Conservation (phyloP, 2,888 invertebrate species). For the Hydropsyche betteni region DNA sequence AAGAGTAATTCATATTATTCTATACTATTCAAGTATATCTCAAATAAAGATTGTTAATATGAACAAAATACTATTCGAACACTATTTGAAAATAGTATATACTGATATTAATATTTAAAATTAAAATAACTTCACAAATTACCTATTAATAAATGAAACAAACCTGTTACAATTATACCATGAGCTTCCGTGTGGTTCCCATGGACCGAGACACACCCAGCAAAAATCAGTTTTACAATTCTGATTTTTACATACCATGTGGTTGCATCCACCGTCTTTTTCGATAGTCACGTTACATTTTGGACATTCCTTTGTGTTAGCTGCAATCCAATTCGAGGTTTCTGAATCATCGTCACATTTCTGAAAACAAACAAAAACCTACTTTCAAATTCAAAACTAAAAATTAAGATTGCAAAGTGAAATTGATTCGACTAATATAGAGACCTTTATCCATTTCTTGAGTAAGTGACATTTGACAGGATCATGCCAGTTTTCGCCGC, state of each 20-base stretch:
- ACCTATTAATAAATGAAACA: constrained; percentile 10
- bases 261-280: constrained; percentile 98
- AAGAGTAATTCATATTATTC: too few species aligned
- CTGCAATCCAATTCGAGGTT: constrained; percentile 99
- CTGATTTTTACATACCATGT: constrained; percentile 99
- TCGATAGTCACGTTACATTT: constrained; percentile 97
- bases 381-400: neutral
- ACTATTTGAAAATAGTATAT: neutral
- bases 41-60: too few species aligned
- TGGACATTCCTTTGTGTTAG: constrained; percentile 99
- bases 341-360: constrained; percentile 99
- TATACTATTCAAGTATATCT: too few species aligned
- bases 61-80: too few species aligned
- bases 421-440: neutral
- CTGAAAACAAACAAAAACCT: constrained; percentile 53
- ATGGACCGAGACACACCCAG: constrained; percentile 98
- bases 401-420: too few species aligned
- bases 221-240: constrained; percentile 98
- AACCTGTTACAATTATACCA: constrained; percentile 97
- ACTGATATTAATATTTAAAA: neutral
- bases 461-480: constrained; percentile 94
- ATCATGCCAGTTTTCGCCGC: constrained; percentile 98
- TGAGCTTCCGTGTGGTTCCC: constrained; percentile 98
- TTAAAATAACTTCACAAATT: neutral
- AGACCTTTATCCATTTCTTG: constrained; percentile 90